Base-by-base conservation (phyloP, 2,888 invertebrate species). In the Isoperla grammatica region DNA sequence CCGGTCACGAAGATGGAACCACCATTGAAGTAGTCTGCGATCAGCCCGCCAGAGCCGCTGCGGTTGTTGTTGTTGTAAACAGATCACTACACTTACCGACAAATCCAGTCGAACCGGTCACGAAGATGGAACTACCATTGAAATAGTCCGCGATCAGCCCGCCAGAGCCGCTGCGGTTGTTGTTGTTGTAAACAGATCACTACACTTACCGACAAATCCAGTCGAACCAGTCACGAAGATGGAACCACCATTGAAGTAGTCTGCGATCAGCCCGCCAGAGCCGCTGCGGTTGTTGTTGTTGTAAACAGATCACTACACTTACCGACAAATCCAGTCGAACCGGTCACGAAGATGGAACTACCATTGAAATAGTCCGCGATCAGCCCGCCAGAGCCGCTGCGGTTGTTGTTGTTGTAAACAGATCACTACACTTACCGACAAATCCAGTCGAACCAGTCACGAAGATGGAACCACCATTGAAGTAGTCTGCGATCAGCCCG, bases 261-360 rank as follows among this genome's bases (percentile, higher is more conserved):
- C 48, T 35, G 46, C 17, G 64, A 67, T 37, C 20, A 50, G 56
- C 35, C 57, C 35, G 48, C 53, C 35, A 54, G 42, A 43, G 53
- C 45, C 29, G 42, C 35, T 49, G 37, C 39, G 19, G 20, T 42
- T 60, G 61, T 46, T 54, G 56, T 20, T 54, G 15, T 57, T 54
- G 35, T 43, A 56, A 35, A 40, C 19, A 20, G 17, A 56, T 39
- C 49, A 6, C 5, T 4, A 15, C 6, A 46, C 46, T 4, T 20
- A 29, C 92, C 92, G 80, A 93, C 83, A 70, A 93, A 92, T 1
- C 92, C 92, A 23, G 90, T 88, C 1, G 84, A 89, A 46, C 92
- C 91, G 0, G 63, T 58, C 29, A 68, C 66, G 12, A 59, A 45
- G 2, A 62, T 22, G 20, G 48, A 45, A 29, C 46, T 54, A 17